phyloP scores from a whole-genome alignment of 1,140 invertebrate genomes.

The Listronotus bonariensis region DNA sequence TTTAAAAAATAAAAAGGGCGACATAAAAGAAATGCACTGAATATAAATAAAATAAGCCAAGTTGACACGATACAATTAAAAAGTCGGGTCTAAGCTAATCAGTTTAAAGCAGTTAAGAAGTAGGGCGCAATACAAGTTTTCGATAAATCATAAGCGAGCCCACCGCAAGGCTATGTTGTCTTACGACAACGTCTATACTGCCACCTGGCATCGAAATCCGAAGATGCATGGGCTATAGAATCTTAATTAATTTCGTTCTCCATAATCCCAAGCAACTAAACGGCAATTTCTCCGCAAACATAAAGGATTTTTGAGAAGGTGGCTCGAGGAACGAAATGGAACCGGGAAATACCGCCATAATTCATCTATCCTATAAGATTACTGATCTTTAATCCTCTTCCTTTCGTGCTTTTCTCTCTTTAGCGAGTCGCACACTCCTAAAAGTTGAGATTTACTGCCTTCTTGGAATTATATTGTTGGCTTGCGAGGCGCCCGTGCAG shows the following conservation, averaged over 20 bases:
- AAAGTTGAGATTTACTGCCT: constrained; percentile 73
- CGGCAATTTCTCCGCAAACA: constrained; percentile 55
- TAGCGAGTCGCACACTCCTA: constrained; percentile 60
- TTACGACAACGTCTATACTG: constrained; percentile 21
- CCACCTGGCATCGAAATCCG: constrained; percentile 46
- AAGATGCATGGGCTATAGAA: constrained; percentile 55
- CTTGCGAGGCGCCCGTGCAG: constrained; percentile 52
- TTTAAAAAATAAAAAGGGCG: no score
- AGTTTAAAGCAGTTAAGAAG: constrained; percentile 27
- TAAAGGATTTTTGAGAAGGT: constrained; percentile 55
- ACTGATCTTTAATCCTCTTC: constrained; percentile 75
- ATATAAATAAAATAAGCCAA: no score
- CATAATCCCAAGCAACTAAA: constrained; percentile 55
- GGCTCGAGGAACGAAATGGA: constrained; percentile 56
- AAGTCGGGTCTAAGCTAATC: constrained; percentile 15
- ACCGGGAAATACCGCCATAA: constrained; percentile 61
- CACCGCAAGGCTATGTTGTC: constrained; percentile 32
- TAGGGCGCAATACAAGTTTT: constrained; percentile 27
- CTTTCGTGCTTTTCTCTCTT: constrained; percentile 53
- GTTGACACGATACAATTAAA: no score
- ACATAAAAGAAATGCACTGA: no score
- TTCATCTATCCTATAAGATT: constrained; percentile 70
- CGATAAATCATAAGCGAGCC: constrained; percentile 37
- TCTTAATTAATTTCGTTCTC: constrained; percentile 54
- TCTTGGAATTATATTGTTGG: constrained; percentile 66